Evolutionary conservation across 1,140 invertebrate species (phyloP), one percentile per base, ranked within the genome.

Genomic region (Diploscapter pachys): DNA sequence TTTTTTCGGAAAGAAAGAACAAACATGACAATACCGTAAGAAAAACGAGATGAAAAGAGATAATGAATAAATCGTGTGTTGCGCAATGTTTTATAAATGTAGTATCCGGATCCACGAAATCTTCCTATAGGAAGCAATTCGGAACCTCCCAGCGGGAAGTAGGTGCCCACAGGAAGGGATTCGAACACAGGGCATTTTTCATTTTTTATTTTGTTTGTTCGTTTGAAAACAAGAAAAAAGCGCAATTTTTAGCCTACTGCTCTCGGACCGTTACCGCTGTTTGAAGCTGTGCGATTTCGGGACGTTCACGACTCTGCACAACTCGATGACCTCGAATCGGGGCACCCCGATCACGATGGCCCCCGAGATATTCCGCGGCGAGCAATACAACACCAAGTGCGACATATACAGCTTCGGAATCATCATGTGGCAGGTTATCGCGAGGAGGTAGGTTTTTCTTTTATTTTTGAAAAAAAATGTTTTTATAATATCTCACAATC

Each of bases 321-420:
- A 74, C 55, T 66, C 61, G 9, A 74, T 74, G 73, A 68, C 63
- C 48, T 64, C 61, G 6, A 74, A 66, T 63, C 50, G 66, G 48
- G 73, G 73, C 53, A 74, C 73, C 4, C 73, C 73, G n/a, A 65
- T 74, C 3, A 74, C 73, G 54, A 74, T 74, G 73, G 73, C 73
- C 56, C 73, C 73, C 6, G 73, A 74, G 59, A 64, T 74, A 31
- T 74, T 74, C 56, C 50, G 63, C 11, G 54, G 51, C 13, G 65
- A 74, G 48, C 4, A 67, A 2, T 74, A 74, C 48, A 63, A 74
- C 51, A 61, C 6, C 52, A 74, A 74, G 56, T 74, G 63, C 11
- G 73, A 74, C 53, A 74, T 74, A 49, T 74, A 74, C 57, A 74
- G 73, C 56, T 56, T 74, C 49, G 73, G 73, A 49, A 74, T 74